phyloP scores from a whole-genome alignment of 1,140 invertebrate species.

The Drosophila cardini region DNA sequence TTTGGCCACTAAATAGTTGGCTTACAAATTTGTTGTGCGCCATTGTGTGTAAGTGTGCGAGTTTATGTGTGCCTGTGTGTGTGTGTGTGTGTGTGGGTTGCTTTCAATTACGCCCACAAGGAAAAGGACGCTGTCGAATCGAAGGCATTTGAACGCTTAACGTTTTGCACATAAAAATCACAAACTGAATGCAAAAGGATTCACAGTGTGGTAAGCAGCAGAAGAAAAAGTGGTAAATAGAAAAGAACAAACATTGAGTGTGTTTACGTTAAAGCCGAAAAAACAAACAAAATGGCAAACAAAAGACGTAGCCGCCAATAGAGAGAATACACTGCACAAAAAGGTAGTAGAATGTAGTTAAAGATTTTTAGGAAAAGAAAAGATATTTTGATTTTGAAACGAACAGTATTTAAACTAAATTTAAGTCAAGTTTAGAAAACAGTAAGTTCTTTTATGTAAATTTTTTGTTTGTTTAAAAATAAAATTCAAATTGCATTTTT shows the following conservation, averaged over 20 bases:
- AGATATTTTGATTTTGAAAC: too few relatives aligned
- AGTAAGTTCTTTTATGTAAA: too few relatives aligned
- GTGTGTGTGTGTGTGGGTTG: constrained; percentile 29
- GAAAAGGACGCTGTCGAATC: background rate
- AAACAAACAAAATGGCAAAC: constrained; percentile 61
- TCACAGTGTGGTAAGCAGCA: constrained; percentile 31
- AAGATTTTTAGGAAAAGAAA: too few relatives aligned
- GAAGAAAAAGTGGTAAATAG: constrained; percentile 51
- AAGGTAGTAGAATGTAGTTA: too few relatives aligned
- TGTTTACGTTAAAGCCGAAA: constrained; percentile 70
- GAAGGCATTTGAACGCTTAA: constrained; percentile 44
- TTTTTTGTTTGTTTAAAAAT: too few relatives aligned
- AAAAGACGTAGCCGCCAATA: constrained; percentile 46
- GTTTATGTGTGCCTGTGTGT: background rate
- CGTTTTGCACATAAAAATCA: constrained; percentile 74
- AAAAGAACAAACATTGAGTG: constrained; percentile 81
- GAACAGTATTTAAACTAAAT: too few relatives aligned
- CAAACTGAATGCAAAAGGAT: constrained; percentile 68
- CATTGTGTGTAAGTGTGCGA: constrained; percentile 16
- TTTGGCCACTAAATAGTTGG: constrained; percentile 72
- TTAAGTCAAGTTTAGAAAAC: too few relatives aligned
- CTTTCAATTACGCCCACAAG: constrained; percentile 79
- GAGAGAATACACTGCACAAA: background rate
- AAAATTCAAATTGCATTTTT: too few relatives aligned
- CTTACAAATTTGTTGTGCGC: constrained; percentile 69